phyloP scores from a whole-genome alignment of 2,797 vertebrate species.

The Intellagama lesueurii region DNA sequence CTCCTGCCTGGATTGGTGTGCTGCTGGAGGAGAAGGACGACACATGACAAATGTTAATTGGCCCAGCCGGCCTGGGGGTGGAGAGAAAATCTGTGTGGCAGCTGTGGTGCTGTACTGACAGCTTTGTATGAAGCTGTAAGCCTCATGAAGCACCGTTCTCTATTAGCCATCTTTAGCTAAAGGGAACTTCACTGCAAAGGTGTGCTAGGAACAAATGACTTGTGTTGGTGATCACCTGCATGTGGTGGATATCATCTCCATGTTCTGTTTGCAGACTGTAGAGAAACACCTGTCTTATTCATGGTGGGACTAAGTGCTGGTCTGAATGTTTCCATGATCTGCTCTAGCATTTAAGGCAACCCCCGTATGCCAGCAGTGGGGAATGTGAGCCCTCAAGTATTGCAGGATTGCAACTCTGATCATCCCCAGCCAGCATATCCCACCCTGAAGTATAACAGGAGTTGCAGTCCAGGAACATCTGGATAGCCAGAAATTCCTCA shows the following conservation, averaged over 20 bases:
- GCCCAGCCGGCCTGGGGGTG: no score
- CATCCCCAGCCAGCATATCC: not conserved
- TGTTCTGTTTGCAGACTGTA: not conserved
- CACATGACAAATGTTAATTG: no score
- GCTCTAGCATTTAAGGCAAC: not conserved
- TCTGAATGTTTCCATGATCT: not conserved
- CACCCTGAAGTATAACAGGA: not conserved
- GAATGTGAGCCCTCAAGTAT: not conserved
- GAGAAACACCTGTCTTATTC: not conserved
- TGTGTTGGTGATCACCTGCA: not conserved
- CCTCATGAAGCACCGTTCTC: no score
- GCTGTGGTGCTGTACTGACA: no score
- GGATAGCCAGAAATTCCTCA: not conserved
- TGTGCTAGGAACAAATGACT: not conserved
- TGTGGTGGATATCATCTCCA: not conserved
- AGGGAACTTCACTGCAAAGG: not conserved
- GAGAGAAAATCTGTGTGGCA: no score
- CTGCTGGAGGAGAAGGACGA: no score
- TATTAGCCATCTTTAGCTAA: no score
- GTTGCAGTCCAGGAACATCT: not conserved
- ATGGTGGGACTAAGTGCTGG: not conserved
- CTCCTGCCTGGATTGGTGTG: no score
- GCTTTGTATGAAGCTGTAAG: no score
- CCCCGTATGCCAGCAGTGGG: no score
- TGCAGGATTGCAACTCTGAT: not conserved